Conservation (phyloP, 2,113 vertebrate species). For the Pimephales promelas region DNA sequence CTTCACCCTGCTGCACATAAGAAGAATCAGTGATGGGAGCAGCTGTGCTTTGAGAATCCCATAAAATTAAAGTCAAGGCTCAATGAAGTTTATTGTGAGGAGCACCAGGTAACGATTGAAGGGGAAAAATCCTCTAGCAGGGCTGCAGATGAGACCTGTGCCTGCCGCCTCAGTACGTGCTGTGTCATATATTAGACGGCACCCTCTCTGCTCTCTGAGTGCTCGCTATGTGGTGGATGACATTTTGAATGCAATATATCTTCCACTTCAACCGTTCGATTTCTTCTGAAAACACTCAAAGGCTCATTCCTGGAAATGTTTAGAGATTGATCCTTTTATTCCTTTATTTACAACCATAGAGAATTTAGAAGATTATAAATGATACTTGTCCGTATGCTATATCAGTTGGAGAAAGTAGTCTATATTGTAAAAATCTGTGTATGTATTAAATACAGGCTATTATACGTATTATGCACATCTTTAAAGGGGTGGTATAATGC, state of each 20-base stretch:
- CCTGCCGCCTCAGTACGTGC: constrained; percentile 32
- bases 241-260: constrained; percentile 42
- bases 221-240: constrained; percentile 15
- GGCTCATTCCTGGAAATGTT: constrained; percentile 26
- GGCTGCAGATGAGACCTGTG: constrained; percentile 42
- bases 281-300: constrained; percentile 13
- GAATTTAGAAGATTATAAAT: not conserved
- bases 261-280: constrained; percentile 9
- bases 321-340: constrained; percentile 23
- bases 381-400: not conserved
- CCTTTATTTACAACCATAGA: not conserved
- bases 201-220: not conserved
- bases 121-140: constrained; percentile 29
- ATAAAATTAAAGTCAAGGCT: constrained; percentile 31
- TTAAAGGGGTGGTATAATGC: too few species aligned
- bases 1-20: not conserved
- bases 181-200: constrained; percentile 47
- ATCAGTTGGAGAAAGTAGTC: not conserved
- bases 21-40: constrained; percentile 10
- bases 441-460: not conserved
- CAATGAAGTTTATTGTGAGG: constrained; percentile 38
- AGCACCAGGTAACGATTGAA: constrained; percentile 31
- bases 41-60: constrained; percentile 16
- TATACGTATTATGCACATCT: too few species aligned
- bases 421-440: not conserved